Evolutionary conservation across 1,140 invertebrate species (phyloP).

Genomic region (Teleogryllus occipitalis): DNA sequence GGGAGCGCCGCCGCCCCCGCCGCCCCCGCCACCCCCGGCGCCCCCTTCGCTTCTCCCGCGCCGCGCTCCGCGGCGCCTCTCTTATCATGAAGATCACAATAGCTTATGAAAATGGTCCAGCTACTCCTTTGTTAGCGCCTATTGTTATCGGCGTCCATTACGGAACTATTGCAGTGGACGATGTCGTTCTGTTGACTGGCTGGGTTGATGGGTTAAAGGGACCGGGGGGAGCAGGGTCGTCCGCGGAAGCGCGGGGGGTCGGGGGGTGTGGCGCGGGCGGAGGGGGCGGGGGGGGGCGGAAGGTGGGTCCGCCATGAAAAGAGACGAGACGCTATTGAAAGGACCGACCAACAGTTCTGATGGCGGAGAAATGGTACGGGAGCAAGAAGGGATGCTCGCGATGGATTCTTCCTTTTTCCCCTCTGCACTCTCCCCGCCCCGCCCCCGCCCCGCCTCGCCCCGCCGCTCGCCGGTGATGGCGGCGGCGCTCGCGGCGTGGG

Average conservation of each 20-base stretch:
- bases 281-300: neutral
- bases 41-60: neutral
- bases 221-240: neutral
- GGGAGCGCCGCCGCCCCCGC: too few species aligned
- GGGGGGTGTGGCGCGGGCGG: neutral
- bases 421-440: too few species aligned
- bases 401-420: constrained; percentile 14
- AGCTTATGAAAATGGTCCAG: constrained; percentile 29
- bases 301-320: constrained; percentile 7
- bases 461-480: neutral
- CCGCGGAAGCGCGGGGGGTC: neutral
- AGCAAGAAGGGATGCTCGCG: constrained; percentile 18
- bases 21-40: too few species aligned
- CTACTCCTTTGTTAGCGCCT: constrained; percentile 26
- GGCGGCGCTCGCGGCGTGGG: neutral
- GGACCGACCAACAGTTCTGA: constrained; percentile 14
- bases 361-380: constrained; percentile 18
- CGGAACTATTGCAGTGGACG: constrained; percentile 25
- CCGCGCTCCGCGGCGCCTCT: neutral
- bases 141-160: constrained; percentile 22
- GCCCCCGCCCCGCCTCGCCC: too few species aligned
- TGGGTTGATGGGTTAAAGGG: constrained; percentile 10
- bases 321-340: constrained; percentile 17
- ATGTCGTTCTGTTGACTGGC: constrained; percentile 26
- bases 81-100: constrained; percentile 25